A percentile compares a stretch with the other conserved stretches of the same genome.
Conservation (phyloP, 2,113 vertebrate genomes). For the Crotalus horridus region DNA sequence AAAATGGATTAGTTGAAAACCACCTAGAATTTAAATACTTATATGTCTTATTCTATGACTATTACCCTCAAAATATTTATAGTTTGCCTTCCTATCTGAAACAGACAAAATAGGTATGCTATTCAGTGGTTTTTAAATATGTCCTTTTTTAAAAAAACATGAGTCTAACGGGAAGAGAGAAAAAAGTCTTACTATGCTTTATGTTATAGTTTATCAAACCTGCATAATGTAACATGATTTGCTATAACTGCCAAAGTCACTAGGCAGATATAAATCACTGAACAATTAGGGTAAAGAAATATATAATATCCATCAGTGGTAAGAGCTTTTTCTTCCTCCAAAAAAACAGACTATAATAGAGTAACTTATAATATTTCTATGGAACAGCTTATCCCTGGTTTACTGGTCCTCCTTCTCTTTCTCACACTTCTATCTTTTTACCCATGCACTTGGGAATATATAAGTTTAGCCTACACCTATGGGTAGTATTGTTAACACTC, state of each 20-base stretch:
- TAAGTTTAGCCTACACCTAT: background rate
- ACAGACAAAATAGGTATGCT: background rate
- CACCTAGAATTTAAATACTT: background rate
- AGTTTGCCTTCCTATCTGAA: conserved; percentile 4
- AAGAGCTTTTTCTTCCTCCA: background rate
- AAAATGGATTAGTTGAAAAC: background rate
- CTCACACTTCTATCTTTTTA: background rate
- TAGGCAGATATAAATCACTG: background rate
- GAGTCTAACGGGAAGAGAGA: background rate
- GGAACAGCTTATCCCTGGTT: background rate
- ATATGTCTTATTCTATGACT: background rate
- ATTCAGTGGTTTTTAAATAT: background rate
- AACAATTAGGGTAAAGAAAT: background rate
- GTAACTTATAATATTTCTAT: background rate
- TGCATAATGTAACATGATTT: conserved; percentile 3
- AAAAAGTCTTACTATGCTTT: background rate
- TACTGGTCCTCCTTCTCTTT: background rate
- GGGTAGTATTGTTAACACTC: background rate
- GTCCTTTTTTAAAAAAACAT: background rate
- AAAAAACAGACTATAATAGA: background rate
- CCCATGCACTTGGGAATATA: background rate
- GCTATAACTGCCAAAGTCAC: background rate
- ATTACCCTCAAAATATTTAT: background rate
- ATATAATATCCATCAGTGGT: background rate
- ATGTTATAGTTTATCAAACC: background rate